Base-by-base conservation (phyloP, 2,888 invertebrate genomes). In the Apamea monoglypha region DNA sequence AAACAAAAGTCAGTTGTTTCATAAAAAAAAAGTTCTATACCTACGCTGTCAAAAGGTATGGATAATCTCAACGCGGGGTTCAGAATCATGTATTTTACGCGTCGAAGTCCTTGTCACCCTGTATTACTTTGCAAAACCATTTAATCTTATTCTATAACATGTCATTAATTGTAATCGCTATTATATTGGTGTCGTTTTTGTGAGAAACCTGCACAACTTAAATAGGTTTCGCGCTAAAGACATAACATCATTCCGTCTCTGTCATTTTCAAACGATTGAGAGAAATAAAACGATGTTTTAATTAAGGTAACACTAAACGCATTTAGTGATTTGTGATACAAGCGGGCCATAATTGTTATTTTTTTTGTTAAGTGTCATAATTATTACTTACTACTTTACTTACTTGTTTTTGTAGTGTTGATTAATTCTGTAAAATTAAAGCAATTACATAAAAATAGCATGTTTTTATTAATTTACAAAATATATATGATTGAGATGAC, bases 351-450 rank as follows among this genome's bases (percentile, higher is more conserved):
- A 40, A 4, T n/a, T 2, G 3, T 36, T n/a, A 29, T 21, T 47
- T 69, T 68, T 47, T 47, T 47, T 47, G 12, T 16, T 32, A 21
- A 32, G 32, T 56, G 25, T 32, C 10, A 21, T 50, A 36, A 29
- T 18, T 18, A 44, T 12, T 44, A n/a, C 7, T 32, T 7, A n/a
- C 32, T 56, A 25, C n/a, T n/a, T n/a, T n/a, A n/a, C n/a, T n/a
- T n/a, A n/a, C n/a, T n/a, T 32, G 12, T 32, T 56, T 56, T 40
- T 44, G 16, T 29, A 18, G 10, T 75, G 40, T 73, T 75, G 1
- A 44, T 36, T 47, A 47, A 36, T 61, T 81, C 3, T 44, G 1
- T n/a, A 63, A 44, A 14, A 79, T 44, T 79, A 81, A 78, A 80
- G 25, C 14, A 63, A 70, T 44, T 25, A 16, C 50, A 5, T 44